phyloP scores from a whole-genome alignment of 1,140 invertebrate species.

The Papilio helenus region DNA sequence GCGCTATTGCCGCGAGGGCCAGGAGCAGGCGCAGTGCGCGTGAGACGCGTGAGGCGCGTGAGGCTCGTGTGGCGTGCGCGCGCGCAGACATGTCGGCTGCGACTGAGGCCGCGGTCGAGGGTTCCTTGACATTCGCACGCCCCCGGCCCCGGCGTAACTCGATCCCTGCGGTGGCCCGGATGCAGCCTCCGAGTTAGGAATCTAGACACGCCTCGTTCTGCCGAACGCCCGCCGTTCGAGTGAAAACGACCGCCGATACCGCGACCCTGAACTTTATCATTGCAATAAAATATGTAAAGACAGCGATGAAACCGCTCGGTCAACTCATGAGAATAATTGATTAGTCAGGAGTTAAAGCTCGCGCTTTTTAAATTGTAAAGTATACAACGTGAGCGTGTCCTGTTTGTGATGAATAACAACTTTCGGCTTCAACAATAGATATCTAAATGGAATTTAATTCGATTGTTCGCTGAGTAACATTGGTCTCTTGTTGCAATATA shows the following conservation, averaged over 20 bases:
- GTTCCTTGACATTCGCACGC: conserved; percentile 81
- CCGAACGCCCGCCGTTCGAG: conserved; percentile 52
- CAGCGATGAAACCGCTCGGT: conserved; percentile 46
- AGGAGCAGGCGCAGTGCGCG: conserved; percentile 50
- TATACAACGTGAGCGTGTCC: neutral
- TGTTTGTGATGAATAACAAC: conserved; percentile 18
- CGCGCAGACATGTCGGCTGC: conserved; percentile 75
- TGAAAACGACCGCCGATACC: conserved; percentile 58
- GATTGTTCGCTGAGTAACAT: conserved; percentile 27
- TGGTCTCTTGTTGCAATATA: conserved; percentile 11
- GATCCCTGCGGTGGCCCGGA: conserved; percentile 77
- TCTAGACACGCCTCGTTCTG: conserved; percentile 74
- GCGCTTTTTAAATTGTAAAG: neutral
- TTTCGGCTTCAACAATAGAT: conserved; percentile 25
- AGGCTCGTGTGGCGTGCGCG: conserved; percentile 60
- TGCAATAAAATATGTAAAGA: conserved; percentile 57
- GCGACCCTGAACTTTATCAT: conserved; percentile 70
- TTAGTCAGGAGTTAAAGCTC: conserved; percentile 23
- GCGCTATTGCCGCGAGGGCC: conserved; percentile 46
- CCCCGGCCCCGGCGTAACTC: conserved; percentile 67
- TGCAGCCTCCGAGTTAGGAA: conserved; percentile 76
- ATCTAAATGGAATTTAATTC: conserved; percentile 20
- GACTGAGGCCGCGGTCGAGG: conserved; percentile 61
- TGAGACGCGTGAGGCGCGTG: conserved; percentile 63
- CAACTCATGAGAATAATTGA: conserved; percentile 9